Evolutionary conservation across 2,888 invertebrate genomes (phyloP).

Genomic region (Apeira syringaria): DNA sequence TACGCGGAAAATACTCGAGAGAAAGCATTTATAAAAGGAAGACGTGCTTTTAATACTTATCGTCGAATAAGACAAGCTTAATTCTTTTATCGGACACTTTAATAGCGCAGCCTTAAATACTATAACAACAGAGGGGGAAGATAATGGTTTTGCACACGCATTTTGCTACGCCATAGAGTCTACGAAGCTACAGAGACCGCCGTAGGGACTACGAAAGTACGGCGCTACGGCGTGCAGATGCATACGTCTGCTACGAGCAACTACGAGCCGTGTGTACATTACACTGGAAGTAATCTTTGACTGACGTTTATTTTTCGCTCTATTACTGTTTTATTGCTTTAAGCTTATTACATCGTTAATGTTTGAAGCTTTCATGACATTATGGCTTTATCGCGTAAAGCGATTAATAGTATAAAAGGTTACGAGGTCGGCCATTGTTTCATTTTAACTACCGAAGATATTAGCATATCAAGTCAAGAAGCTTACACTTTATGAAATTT

Average conservation of each 20-base stretch:
- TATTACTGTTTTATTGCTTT: constrained; percentile 28
- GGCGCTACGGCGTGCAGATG: constrained; percentile 32
- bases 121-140: constrained; percentile 26
- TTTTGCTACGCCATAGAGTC: constrained; percentile 25
- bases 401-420: constrained; percentile 4
- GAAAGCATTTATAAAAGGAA: constrained; percentile 9
- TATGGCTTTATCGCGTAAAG: constrained; percentile 4
- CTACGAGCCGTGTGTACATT: constrained; percentile 31
- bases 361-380: constrained; percentile 5
- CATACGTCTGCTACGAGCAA: constrained; percentile 4
- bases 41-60: constrained; percentile 11
- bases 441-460: too few species aligned
- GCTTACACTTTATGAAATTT: too few species aligned
- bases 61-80: constrained; percentile 15
- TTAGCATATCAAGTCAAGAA: too few species aligned
- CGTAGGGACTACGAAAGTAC: constrained; percentile 18
- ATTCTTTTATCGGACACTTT: constrained; percentile 24
- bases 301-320: constrained; percentile 31
- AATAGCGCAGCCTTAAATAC: constrained; percentile 18
- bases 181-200: constrained; percentile 17
- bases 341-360: constrained; percentile 23
- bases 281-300: constrained; percentile 37
- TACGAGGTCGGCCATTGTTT: background rate
- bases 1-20: constrained; percentile 18
- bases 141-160: constrained; percentile 34